A percentile compares a stretch with the other conserved stretches of the same genome.
phyloP scores from a whole-genome alignment of 1,140 invertebrate genomes.

The Tribolium castaneum region DNA sequence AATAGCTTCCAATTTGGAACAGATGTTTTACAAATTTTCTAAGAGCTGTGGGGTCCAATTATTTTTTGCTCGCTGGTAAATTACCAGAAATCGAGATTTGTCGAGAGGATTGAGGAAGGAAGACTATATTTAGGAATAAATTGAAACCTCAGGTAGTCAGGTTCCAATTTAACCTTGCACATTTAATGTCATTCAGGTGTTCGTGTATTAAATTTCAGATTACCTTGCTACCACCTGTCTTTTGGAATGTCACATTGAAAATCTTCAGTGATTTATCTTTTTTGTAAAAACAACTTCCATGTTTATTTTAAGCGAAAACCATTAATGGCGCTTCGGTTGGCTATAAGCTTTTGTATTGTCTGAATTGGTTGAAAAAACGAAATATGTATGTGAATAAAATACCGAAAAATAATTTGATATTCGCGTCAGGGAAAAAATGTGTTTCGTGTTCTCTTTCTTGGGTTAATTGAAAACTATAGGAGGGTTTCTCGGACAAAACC shows the following conservation, averaged over 20 bases:
- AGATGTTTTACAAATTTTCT: background rate
- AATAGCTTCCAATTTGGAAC: background rate
- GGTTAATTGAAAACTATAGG: background rate
- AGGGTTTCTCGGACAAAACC: background rate
- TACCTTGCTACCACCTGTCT: background rate
- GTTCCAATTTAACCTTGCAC: background rate
- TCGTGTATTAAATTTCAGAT: slow-evolving; percentile 7
- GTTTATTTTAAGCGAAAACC: no score
- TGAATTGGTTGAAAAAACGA: background rate
- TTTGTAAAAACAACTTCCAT: background rate
- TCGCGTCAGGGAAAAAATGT: no score
- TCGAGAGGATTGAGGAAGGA: background rate
- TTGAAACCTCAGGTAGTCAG: background rate
- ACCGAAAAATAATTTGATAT: no score
- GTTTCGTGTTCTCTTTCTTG: background rate
- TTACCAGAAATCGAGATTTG: background rate
- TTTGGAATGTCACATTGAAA: background rate
- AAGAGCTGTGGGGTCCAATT: background rate
- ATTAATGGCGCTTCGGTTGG: no score
- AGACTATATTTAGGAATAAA: background rate
- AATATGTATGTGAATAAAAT: no score
- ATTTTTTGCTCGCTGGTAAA: background rate
- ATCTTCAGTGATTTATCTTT: background rate
- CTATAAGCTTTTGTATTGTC: background rate
- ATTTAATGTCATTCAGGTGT: slow-evolving; percentile 3